Base-by-base conservation (phyloP, 1,140 invertebrate genomes). In the Aphelinus certus region DNA sequence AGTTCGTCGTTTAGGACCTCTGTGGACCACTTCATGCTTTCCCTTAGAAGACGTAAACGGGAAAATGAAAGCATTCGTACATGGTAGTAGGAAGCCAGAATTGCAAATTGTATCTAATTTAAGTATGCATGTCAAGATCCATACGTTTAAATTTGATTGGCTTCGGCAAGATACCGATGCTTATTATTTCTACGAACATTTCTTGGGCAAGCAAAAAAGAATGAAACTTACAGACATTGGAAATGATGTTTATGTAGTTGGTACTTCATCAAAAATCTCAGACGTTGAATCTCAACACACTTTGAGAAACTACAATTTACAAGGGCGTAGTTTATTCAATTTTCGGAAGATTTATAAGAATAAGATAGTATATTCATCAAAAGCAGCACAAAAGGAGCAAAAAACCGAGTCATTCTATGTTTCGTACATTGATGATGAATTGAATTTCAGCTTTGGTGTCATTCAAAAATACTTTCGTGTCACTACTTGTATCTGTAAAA, bases 1-100 rank as follows among this genome's bases (percentile, higher is more conserved):
- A 55, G 76, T 79, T 6, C 5, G 53, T 6, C 67, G 77, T 51
- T 75, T 79, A 53, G 77, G 76, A 2, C 77, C 79, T 43, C 62
- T 80, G 5, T 71, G 58, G 58, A 71, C 61, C 26, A 71, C 70
- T 2, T 71, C 58, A 1, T 71, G 70, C 26, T 63, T 63, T 55
- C 49, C 58, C 3, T 45, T 71, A 1, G 70, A 71, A 64, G 51
- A 71, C 43, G 7, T 67, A 42, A 67, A 67, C 26, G 65, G 65
- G 4, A 53, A 9, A 9, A 53, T 53, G 9, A 68, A 56, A 68
- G 3, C 7, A 3, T 45, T 65, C 2, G 48, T 65, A 3, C 63
- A 65, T 42, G 26, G 48, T 4, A 65, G 47, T 49, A 65, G 26
- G 9, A 65, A 65, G 4, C 63, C 48, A 6, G 56, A 71, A 61